Percentiles rank a stretch among this genome's conserved stretches.
These are phyloP conservation scores for Henricia sp. DNA, from an alignment of 53 echinoderm and acorn worm species.

Conservation along the genomic window DNA sequence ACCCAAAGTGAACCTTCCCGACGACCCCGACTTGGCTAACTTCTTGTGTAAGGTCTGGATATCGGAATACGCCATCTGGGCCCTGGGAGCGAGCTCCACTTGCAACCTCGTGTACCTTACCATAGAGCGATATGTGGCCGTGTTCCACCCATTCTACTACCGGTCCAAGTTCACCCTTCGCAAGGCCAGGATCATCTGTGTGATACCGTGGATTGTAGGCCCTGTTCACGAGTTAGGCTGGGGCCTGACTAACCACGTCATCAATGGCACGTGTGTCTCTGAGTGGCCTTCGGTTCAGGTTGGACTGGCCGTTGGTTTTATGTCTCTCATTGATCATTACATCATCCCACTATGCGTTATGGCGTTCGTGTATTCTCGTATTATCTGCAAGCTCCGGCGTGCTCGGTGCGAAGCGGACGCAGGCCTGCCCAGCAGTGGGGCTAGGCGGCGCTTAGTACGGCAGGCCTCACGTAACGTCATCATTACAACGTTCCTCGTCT, in stretches of 20 bases:
- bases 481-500: slow-evolving; percentile 87
- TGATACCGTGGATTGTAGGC: slow-evolving; percentile 52
- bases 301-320: slow-evolving; percentile 33
- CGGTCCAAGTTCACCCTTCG: slow-evolving; percentile 38
- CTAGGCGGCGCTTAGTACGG: slow-evolving; percentile 56
- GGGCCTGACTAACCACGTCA: slow-evolving; percentile 40
- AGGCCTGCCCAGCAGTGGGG: slow-evolving; percentile 3
- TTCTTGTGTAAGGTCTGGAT: slow-evolving; percentile 51
- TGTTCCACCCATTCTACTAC: slow-evolving; percentile 49
- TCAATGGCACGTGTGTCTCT: slow-evolving; percentile 6
- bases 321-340: slow-evolving; percentile 51
- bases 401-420: background rate
- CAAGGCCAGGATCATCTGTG: slow-evolving; percentile 35
- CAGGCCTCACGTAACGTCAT: slow-evolving; percentile 80
- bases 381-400: slow-evolving; percentile 25
- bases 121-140: slow-evolving; percentile 48
- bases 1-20: background rate
- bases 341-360: slow-evolving; percentile 50
- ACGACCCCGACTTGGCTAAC: background rate
- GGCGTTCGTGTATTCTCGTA: slow-evolving; percentile 56
- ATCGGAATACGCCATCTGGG: slow-evolving; percentile 59
- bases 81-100: slow-evolving; percentile 45
- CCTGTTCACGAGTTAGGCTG: slow-evolving; percentile 53
- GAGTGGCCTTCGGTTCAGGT: slow-evolving; percentile 38
- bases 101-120: slow-evolving; percentile 52